Conservation (phyloP, 2,113 vertebrate species). For the Gallinago paraguaiae region DNA sequence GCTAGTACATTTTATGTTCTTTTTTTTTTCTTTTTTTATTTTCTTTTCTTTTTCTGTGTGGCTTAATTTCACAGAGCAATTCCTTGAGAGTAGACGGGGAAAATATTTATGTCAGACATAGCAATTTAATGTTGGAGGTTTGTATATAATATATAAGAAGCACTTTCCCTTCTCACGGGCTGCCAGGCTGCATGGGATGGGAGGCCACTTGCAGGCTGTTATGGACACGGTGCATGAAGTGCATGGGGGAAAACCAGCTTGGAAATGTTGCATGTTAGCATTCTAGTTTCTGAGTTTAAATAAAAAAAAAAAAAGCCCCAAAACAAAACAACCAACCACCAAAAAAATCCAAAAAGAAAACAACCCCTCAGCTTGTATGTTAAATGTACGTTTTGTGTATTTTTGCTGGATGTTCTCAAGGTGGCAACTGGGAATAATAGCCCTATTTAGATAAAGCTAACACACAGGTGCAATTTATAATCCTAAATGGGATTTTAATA, state of each 20-base stretch:
- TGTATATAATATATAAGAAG: constrained; percentile 82
- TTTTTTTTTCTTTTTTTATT: neutral
- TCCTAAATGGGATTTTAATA: neutral
- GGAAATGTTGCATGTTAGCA: constrained; percentile 71
- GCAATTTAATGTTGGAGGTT: constrained; percentile 99
- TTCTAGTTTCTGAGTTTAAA: constrained; percentile 9
- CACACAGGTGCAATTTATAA: neutral
- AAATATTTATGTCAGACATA: constrained; percentile 99
- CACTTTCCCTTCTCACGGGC: constrained; percentile 76
- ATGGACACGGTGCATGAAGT: constrained; percentile 77
- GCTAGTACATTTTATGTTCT: constrained; percentile 59
- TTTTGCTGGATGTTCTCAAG: constrained; percentile 45
- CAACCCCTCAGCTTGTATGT: neutral
- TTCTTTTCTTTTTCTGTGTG: constrained; percentile 54
- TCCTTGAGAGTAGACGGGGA: constrained; percentile 96
- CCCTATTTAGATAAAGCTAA: constrained; percentile 37
- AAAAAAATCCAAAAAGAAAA: neutral
- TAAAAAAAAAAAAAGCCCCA: neutral
- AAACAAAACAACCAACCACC: neutral
- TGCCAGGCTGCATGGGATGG: constrained; percentile 81
- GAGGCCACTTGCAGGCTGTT: constrained; percentile 87
- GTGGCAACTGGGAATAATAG: constrained; percentile 67
- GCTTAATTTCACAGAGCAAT: constrained; percentile 91
- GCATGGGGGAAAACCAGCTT: constrained; percentile 72
- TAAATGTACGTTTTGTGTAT: neutral